Base-by-base conservation (phyloP, 2,888 invertebrate genomes). In the Trachelus tabidus region DNA sequence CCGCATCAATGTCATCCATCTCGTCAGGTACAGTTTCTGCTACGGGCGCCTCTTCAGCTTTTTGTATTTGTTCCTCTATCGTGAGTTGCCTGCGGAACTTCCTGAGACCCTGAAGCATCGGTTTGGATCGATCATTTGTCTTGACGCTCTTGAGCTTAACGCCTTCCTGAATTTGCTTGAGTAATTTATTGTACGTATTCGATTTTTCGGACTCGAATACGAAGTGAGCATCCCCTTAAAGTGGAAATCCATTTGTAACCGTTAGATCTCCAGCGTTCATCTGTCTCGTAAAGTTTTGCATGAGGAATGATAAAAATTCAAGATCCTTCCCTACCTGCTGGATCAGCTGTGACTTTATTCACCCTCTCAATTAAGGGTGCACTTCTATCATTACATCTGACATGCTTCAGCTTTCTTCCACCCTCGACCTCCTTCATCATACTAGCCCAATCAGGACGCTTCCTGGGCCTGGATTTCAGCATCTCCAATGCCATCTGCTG, bases 381-480 rank as follows among this genome's bases (percentile, higher is more conserved):
- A 79, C 91, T 91, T 92, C 97, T 94, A 90, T 97, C 97, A 91
- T 97, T 97, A 91, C 97, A 97, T 86, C 95, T 94, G 75, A 97
- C 97, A 88, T 97, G 96, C 87, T 95, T 95, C 82, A 97, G 92
- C 89, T 95, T 96, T 87, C 91, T 95, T 75, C 97, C 96, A 82
- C 94, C 93, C 89, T 97, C 97, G n/a, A 97, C 96, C 91, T 97
- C 97, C 91, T 97, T 97, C 95, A 97, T 96, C 95, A 97, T 96
- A 86, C 95, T 95, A 30, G 95, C 96, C 97, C 97, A 97, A 90
- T 97, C 97, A 0, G 97, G 97, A 83, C 97, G 94, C 88, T 94
- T 95, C 83, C 97, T 93, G 0, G 97, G 97, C 84, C 97, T 93
- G 84, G 95, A 92, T 89, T 94, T 95, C 33, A 97, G 93, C 85